Conservation (phyloP, 2,888 invertebrate species). For the Chelonus formosanus region DNA sequence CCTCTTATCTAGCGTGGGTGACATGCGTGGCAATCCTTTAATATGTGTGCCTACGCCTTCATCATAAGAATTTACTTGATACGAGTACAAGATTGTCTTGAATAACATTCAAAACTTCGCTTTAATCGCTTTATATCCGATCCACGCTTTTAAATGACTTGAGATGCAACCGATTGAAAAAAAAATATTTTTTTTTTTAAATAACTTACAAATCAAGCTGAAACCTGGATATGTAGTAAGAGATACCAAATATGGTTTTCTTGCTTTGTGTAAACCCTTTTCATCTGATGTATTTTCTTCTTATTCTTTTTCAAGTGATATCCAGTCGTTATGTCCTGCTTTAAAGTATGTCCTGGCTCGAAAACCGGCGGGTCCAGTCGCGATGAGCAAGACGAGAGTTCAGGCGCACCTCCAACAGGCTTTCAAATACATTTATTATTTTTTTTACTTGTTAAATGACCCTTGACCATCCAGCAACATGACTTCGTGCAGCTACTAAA, state of each 20-base stretch:
- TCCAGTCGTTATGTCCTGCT: constrained; percentile 23
- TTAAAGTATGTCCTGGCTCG: constrained; percentile 22
- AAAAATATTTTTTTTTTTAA: constrained; percentile 18
- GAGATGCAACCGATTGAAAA: not conserved
- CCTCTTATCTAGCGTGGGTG: constrained; percentile 24
- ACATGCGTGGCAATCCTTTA: constrained; percentile 30
- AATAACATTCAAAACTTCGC: not conserved
- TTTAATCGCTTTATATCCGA: constrained; percentile 2
- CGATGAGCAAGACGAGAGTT: constrained; percentile 27
- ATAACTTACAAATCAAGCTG: no score
- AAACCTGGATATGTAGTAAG: constrained; percentile 35
- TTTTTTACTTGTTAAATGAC: constrained; percentile 6
- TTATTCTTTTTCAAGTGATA: constrained; percentile 18
- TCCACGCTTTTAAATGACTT: no score
- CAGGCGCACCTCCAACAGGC: constrained; percentile 16
- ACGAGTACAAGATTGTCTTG: constrained; percentile 7
- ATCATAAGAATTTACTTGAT: constrained; percentile 20
- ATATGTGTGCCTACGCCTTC: constrained; percentile 28
- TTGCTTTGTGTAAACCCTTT: constrained; percentile 42
- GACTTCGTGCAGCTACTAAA: not conserved
- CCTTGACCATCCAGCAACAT: no score
- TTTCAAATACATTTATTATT: constrained; percentile 23
- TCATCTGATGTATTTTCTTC: constrained; percentile 11
- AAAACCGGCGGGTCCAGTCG: constrained; percentile 34
- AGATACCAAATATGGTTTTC: constrained; percentile 50